Evolutionary conservation across 2,113 vertebrate genomes (phyloP).

Genomic region (Ctenodactylus gundi): DNA sequence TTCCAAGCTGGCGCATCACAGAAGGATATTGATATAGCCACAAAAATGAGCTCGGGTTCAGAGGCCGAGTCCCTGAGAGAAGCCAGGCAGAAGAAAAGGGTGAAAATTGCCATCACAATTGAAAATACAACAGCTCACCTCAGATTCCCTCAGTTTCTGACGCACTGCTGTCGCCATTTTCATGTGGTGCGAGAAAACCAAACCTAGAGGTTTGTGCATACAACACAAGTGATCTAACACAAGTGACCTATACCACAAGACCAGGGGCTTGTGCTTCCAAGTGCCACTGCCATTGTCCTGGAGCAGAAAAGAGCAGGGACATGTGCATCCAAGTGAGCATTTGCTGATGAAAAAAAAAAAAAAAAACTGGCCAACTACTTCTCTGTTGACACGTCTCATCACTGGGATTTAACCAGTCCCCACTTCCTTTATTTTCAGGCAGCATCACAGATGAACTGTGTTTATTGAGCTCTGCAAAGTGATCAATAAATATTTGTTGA

Average conservation of each 20-base stretch:
- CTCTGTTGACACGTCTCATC: not conserved
- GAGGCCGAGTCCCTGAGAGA: constrained; percentile 27
- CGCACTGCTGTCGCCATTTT: fast-evolving
- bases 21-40: constrained; percentile 64
- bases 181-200: too few species aligned
- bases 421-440: not conserved
- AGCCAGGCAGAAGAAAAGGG: not conserved
- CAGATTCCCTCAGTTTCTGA: not conserved
- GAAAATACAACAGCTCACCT: not conserved
- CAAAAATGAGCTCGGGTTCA: constrained; percentile 56
- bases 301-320: not conserved
- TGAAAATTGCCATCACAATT: not conserved
- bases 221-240: too few species aligned
- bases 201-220: too few species aligned
- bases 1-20: not conserved
- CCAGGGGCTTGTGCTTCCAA: too few species aligned
- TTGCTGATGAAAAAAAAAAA: not conserved
- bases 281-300: not conserved
- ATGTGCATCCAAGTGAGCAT: not conserved
- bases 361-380: not conserved
- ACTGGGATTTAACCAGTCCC: not conserved
- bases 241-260: too few species aligned
- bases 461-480: not conserved
- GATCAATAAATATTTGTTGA: constrained; percentile 41
- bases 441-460: not conserved